A percentile compares a stretch with the other conserved stretches of the same genome.
These are phyloP conservation scores for Tetropium fuscum DNA, from an alignment of 2,888 invertebrate species.

Conservation along the genomic window DNA sequence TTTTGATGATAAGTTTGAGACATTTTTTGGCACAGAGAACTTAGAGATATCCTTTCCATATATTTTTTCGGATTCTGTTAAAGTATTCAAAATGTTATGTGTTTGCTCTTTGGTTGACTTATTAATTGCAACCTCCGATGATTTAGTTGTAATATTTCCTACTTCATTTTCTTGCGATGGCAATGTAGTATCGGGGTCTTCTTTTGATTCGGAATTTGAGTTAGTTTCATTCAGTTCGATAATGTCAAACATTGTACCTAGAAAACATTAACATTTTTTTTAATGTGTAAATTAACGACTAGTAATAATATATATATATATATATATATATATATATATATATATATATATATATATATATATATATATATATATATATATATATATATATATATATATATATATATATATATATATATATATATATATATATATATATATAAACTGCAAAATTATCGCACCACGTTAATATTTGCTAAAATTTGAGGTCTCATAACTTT, in stretches of 20 bases:
- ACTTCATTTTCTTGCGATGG: conserved; percentile 21
- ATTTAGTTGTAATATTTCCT: conserved; percentile 44
- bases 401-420: too few relatives aligned
- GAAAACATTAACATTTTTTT: too few relatives aligned
- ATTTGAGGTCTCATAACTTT: too few relatives aligned
- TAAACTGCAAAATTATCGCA: too few relatives aligned
- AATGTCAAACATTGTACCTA: conserved; percentile 63
- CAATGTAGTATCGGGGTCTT: conserved; percentile 33
- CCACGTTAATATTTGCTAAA: too few relatives aligned
- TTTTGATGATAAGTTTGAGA: background rate
- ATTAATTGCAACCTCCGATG: conserved; percentile 42
- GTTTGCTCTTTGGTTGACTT: conserved; percentile 31
- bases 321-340: too few relatives aligned
- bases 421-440: too few relatives aligned
- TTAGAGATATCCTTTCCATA: conserved; percentile 42
- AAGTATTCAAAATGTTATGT: background rate
- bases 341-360: too few relatives aligned
- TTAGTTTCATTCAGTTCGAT: conserved; percentile 63
- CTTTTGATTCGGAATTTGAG: conserved; percentile 46
- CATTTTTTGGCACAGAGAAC: conserved; percentile 46
- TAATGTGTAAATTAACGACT: too few relatives aligned
- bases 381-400: too few relatives aligned
- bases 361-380: too few relatives aligned
- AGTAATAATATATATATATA: too few relatives aligned
- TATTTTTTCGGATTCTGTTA: conserved; percentile 40